phyloP scores from a whole-genome alignment of 2,797 vertebrate species.

The Phrynocephalus forsythii region DNA sequence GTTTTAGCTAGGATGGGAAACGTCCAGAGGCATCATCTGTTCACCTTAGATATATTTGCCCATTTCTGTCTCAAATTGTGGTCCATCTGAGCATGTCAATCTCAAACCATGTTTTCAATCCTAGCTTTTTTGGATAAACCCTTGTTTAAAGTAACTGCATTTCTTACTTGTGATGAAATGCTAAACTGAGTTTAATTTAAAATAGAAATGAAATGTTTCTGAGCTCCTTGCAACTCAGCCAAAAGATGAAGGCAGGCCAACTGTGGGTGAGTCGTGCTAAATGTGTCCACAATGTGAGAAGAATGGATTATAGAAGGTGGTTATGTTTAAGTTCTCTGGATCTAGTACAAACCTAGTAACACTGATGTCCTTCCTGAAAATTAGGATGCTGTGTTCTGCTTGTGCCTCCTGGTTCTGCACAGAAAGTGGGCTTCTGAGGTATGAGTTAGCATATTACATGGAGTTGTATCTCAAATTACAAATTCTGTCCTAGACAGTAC shows the following conservation, averaged over 20 bases:
- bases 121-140: neutral
- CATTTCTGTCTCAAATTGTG: neutral
- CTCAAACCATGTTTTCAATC: neutral
- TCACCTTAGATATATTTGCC: too few relatives aligned
- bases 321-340: neutral
- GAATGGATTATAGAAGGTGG: neutral
- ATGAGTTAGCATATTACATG: neutral
- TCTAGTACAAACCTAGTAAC: neutral
- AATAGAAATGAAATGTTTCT: neutral
- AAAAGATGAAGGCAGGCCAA: neutral
- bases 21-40: too few relatives aligned
- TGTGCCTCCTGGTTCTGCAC: neutral
- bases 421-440: neutral
- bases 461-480: neutral
- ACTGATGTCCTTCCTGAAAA: neutral
- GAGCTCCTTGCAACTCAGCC: neutral
- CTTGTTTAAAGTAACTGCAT: neutral
- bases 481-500: neutral
- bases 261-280: neutral
- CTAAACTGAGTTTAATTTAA: neutral
- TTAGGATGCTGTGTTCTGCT: neutral
- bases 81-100: neutral
- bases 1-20: neutral
- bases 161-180: neutral
- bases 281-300: neutral